Base-by-base conservation (phyloP, 2,888 invertebrate species). In the Brachyopa scutellaris region DNA sequence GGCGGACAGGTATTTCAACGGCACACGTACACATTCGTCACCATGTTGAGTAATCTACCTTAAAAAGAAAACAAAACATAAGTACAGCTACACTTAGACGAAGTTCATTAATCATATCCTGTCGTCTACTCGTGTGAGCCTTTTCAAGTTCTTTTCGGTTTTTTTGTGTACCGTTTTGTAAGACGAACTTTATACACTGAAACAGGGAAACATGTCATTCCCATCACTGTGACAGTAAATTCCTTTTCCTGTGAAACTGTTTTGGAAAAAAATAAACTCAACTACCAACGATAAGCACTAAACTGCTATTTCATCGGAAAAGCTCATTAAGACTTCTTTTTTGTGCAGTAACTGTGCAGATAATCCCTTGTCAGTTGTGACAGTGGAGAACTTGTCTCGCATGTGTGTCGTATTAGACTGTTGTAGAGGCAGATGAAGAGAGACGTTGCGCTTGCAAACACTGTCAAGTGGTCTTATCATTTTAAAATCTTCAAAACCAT, bases 91-190 rank as follows among this genome's bases (percentile, higher is more conserved):
- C 23, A 21, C 42, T 42, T 45, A 26, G 55, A 51, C 59, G 38
- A 29, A 66, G 64, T 59, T 78, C 78, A 78, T 78, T 78, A 72
- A 78, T 78, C 78, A 78, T 57, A 78, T 51, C 64, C 42, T 64
- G 72, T 59, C 64, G 26, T 40, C 38, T 19, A 6, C 19, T 49
- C 19, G 6, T 38, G 47, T 49, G 36, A 26, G 53, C 26, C 17
- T 29, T 26, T 15, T 19, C 21, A 53, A 31, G 19, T 33, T 26
- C 26, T 26, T n/a, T n/a, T n/a, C n/a, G n/a, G n/a, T n/a, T n/a
- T n/a, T n/a, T n/a, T n/a, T n/a, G n/a, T n/a, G 57, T 40, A 26
- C 40, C 38, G 38, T 57, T 40, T 40, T 15, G 8, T n/a, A n/a
- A 45, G 11, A 45, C 11, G 6, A 45, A 45, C 45, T 45, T 23